Percentiles rank a stretch among this genome's conserved stretches.
Conservation (phyloP, 37 sponge, comb jelly and placozoan genomes). For the Aplysina aerophoba region DNA sequence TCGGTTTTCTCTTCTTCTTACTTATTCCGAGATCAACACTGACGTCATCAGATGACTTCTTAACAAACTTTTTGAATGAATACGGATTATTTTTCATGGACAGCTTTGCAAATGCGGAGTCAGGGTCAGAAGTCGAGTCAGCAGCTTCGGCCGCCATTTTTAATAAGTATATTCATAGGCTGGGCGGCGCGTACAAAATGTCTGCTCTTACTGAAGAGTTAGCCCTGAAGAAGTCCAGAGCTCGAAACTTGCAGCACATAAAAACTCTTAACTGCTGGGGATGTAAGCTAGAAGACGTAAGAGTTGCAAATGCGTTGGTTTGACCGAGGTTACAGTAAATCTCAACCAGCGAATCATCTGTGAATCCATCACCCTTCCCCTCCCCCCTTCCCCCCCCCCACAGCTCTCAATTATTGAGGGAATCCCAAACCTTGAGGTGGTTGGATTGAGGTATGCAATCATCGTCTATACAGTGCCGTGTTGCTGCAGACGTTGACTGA, state of each 20-base stretch:
- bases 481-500: neutral
- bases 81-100: constrained; percentile 27
- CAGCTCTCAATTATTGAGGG: constrained; percentile 32
- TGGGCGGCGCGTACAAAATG: constrained; percentile 25
- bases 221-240: constrained; percentile 53
- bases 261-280: constrained; percentile 81
- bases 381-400: neutral
- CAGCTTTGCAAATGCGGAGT: neutral
- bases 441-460: constrained; percentile 56
- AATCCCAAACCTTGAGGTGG: constrained; percentile 57
- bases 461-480: neutral
- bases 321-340: too few species aligned
- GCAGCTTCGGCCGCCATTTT: neutral
- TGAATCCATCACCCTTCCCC: neutral
- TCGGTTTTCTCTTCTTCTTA: neutral
- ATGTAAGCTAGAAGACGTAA: constrained; percentile 61
- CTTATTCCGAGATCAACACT: neutral
- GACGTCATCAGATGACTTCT: neutral
- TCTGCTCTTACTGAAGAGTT: constrained; percentile 50
- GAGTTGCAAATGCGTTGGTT: neutral
- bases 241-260: constrained; percentile 45
- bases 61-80: constrained; percentile 40
- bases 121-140: neutral
- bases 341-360: too few species aligned
- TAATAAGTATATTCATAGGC: neutral